Percentiles rank a stretch among this genome's conserved stretches.
Evolutionary conservation across 1,140 invertebrate species (phyloP).

Genomic region (Tribolium madens): DNA sequence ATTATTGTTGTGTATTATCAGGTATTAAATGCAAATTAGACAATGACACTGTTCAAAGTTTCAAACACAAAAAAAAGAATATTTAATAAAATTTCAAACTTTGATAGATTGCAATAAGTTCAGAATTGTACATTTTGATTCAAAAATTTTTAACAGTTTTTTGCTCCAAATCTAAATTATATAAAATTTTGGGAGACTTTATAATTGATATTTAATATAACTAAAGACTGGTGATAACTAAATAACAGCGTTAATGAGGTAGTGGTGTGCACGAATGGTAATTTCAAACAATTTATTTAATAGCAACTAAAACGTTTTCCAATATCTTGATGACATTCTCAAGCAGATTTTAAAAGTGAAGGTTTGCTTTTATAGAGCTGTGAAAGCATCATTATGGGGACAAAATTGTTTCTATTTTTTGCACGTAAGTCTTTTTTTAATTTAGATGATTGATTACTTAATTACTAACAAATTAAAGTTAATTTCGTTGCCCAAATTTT

Average conservation of each 20-base stretch:
- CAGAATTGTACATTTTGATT: not conserved
- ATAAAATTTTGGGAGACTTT: too few species aligned
- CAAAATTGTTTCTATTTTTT: not conserved
- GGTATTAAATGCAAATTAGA: not conserved
- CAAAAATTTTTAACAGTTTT: not conserved
- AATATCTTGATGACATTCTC: not conserved
- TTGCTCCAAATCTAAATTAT: not conserved
- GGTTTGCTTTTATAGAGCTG: not conserved
- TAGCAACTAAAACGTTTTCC: not conserved
- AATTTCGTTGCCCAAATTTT: not conserved
- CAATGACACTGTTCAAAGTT: not conserved
- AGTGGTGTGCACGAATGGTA: not conserved
- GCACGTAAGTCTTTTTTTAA: not conserved
- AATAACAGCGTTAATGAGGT: not conserved
- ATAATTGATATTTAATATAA: too few species aligned
- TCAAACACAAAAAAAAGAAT: not conserved
- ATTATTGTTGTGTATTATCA: not conserved
- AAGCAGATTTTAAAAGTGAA: not conserved
- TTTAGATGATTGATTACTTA: not conserved
- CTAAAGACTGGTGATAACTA: too few species aligned
- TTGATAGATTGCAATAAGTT: not conserved
- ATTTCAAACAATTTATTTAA: not conserved
- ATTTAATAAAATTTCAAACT: not conserved
- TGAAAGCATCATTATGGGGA: not conserved
- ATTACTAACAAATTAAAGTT: not conserved